A percentile compares a stretch with the other conserved stretches of the same genome.
Evolutionary conservation across 2,113 vertebrate genomes (phyloP).

Genomic region (Petaurus breviceps): DNA sequence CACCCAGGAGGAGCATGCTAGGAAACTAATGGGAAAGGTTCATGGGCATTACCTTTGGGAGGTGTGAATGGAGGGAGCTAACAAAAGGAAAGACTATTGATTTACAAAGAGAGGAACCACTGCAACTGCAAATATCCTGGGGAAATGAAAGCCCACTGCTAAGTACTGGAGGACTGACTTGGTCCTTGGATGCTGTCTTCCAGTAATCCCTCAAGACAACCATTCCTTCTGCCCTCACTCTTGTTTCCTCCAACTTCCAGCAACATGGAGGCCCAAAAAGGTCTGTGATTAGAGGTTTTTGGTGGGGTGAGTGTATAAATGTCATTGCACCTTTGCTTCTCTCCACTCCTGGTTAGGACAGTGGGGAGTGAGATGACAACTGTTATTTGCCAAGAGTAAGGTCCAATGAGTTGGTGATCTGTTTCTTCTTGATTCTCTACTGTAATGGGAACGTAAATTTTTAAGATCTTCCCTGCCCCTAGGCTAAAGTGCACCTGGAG

Average conservation of each 20-base stretch:
- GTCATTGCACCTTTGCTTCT: not conserved
- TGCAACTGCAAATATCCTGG: constrained; percentile 65
- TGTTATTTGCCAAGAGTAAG: not conserved
- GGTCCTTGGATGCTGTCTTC: not conserved
- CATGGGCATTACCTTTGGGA: not conserved
- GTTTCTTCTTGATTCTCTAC: not conserved
- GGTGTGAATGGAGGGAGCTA: constrained; percentile 65
- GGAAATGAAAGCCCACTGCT: constrained; percentile 69
- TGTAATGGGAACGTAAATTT: too few species aligned
- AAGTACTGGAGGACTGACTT: constrained; percentile 69
- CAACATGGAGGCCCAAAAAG: not conserved
- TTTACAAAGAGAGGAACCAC: constrained; percentile 48
- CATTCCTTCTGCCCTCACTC: not conserved
- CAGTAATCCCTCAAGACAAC: not conserved
- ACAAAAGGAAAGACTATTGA: constrained; percentile 49
- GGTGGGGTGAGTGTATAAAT: not conserved
- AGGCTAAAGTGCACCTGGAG: too few species aligned
- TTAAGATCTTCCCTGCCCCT: too few species aligned
- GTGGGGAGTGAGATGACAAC: not conserved
- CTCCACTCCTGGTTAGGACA: not conserved
- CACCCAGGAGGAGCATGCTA: constrained; percentile 63
- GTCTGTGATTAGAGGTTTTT: not conserved
- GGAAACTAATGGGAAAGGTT: constrained; percentile 69
- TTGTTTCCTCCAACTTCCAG: not conserved
- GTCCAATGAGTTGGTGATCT: not conserved